These are phyloP conservation scores for Drosophila hydei DNA, from an alignment of 1,140 invertebrate species.

Conservation along the genomic window DNA sequence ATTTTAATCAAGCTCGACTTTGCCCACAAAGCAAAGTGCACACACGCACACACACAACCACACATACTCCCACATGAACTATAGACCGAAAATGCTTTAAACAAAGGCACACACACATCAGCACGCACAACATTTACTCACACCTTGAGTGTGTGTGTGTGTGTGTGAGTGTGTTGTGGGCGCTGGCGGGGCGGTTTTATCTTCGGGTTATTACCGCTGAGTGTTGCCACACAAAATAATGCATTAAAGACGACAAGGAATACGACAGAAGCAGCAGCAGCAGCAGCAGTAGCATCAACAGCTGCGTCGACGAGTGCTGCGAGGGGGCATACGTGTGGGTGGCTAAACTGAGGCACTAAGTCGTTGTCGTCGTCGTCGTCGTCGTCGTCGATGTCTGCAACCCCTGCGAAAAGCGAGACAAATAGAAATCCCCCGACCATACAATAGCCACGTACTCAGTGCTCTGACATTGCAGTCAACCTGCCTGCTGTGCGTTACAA, in stretches of 20 bases:
- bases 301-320: constrained; percentile 37
- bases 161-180: not conserved
- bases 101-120: constrained; percentile 23
- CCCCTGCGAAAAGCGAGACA: constrained; percentile 44
- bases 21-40: constrained; percentile 30
- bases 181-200: constrained; percentile 56
- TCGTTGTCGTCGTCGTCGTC: not conserved
- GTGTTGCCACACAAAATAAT: constrained; percentile 82
- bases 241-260: constrained; percentile 73
- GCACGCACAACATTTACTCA: constrained; percentile 30
- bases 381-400: constrained; percentile 10
- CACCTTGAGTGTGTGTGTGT: not conserved
- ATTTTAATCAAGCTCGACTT: constrained; percentile 69
- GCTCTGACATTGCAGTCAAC: constrained; percentile 33
- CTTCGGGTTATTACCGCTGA: constrained; percentile 80
- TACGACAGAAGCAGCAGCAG: constrained; percentile 29
- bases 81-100: constrained; percentile 33
- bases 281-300: constrained; percentile 52
- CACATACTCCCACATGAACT: constrained; percentile 14
- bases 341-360: constrained; percentile 5
- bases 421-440: constrained; percentile 17
- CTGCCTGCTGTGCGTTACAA: constrained; percentile 41
- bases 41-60: constrained; percentile 24
- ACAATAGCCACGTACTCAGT: not conserved
- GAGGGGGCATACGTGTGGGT: not conserved